Percentiles rank a stretch among this genome's conserved stretches.
phyloP scores from a whole-genome alignment of 23 tunicate genomes.

The Styela clava region DNA sequence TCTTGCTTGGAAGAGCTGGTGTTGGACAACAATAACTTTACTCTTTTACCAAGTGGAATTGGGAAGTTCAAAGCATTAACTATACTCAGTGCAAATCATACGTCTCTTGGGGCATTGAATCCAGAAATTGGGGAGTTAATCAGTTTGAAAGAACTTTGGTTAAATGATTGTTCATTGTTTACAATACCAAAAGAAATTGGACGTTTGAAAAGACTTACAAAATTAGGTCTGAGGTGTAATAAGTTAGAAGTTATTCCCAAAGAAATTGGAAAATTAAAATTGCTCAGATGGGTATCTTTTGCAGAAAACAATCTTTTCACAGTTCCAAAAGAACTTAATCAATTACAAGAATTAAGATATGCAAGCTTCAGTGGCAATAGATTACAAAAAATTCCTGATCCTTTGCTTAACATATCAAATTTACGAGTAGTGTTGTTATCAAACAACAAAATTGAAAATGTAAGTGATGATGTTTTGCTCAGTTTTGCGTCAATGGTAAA shows the following conservation, averaged over 20 bases:
- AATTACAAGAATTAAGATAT: not conserved
- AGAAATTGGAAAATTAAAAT: conserved; percentile 10
- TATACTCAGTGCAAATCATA: conserved; percentile 23
- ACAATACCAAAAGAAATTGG: conserved; percentile 34
- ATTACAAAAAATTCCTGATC: conserved; percentile 27
- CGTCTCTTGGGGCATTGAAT: conserved; percentile 26
- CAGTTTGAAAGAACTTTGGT: conserved; percentile 32
- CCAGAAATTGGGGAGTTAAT: conserved; percentile 28
- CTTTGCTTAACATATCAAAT: not conserved
- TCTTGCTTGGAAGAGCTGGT: conserved; percentile 28
- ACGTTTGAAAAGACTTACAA: conserved; percentile 3
- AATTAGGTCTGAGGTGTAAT: conserved; percentile 33
- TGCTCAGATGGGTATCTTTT: conserved; percentile 31
- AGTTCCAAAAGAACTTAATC: not conserved
- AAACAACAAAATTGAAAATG: conserved; percentile 16
- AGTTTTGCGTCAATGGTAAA: conserved; percentile 18
- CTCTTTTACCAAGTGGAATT: conserved; percentile 39
- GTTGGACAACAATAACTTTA: conserved; percentile 32
- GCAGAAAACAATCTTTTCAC: conserved; percentile 13
- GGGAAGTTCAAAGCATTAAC: conserved; percentile 26
- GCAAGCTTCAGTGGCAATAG: conserved; percentile 27
- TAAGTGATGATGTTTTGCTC: conserved; percentile 37
- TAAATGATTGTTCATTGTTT: conserved; percentile 32
- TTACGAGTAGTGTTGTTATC: conserved; percentile 29
- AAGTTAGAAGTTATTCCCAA: conserved; percentile 27